phyloP scores from a whole-genome alignment of 2,888 invertebrate species.

The Arge pagana region DNA sequence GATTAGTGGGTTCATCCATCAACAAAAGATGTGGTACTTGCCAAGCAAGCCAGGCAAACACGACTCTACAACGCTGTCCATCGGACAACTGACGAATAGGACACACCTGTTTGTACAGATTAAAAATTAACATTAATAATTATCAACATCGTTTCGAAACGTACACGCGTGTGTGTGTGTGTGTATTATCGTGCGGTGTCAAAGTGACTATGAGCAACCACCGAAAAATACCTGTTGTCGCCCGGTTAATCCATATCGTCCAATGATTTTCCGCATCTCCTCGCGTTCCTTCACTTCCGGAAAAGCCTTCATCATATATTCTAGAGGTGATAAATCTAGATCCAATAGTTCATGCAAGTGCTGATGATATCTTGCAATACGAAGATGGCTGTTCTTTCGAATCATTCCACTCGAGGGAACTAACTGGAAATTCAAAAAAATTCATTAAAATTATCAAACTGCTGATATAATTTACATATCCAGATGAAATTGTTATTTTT shows the following conservation, averaged over 20 bases:
- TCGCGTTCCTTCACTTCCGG: constrained; percentile 97
- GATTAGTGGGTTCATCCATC: constrained; percentile 88
- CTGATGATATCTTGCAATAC: constrained; percentile 98
- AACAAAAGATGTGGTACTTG: constrained; percentile 94
- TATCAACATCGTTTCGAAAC: constrained; percentile 1
- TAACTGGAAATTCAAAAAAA: constrained; percentile 62
- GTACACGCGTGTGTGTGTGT: not conserved
- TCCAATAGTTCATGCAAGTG: constrained; percentile 96
- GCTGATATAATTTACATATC: not conserved
- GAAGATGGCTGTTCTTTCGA: constrained; percentile 95
- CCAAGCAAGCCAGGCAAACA: constrained; percentile 98
- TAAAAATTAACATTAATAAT: not conserved
- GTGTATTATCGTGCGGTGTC: not conserved
- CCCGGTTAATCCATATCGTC: constrained; percentile 96
- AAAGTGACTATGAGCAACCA: constrained; percentile 40
- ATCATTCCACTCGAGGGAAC: constrained; percentile 96
- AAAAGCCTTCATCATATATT: constrained; percentile 97
- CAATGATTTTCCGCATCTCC: constrained; percentile 99
- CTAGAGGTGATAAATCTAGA: constrained; percentile 90
- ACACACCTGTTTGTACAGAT: constrained; percentile 68
- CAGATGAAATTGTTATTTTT: not conserved
- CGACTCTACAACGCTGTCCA: constrained; percentile 97
- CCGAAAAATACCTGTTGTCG: constrained; percentile 80
- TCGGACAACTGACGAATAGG: constrained; percentile 95
- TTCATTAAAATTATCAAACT: constrained; percentile 1